Base-by-base conservation (phyloP, 1,140 invertebrate genomes). In the Ylistrum balloti region DNA sequence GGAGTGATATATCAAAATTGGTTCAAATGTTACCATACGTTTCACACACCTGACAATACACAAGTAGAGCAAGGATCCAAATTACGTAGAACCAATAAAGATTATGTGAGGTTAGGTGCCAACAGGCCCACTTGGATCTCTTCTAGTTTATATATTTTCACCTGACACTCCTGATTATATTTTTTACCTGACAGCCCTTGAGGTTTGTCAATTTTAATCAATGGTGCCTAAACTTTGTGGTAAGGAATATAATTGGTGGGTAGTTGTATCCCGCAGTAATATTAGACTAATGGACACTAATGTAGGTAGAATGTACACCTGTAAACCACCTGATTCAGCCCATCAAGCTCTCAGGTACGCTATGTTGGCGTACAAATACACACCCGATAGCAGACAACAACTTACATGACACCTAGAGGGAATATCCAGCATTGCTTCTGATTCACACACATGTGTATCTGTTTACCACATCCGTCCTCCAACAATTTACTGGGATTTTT, bases 281-380 rank as follows among this genome's bases (percentile, higher is more conserved):
- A n/a, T 74, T 17, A 74, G 56, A 28, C 2, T 74, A 74, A 74
- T 74, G 56, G 22, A 74, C 56, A 74, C 56, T 74, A 74, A 74
- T 74, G 56, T 74, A 74, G 22, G 56, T 74, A 74, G 22, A 28
- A 9, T 74, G 7, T 74, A 74, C 56, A 74, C 56, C 56, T 74
- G 56, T 74, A 74, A 74, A 74, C 56, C 56, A 74, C 56, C 56
- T 74, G 56, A 74, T 74, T 28, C 35, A 5, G 35, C 35, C 13
- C 35, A 11, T 17, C 56, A 28, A 28, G 9, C 56, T 74, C 56
- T 28, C 56, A 74, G 56, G 22, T 74, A 74, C 56, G n/a, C 56
- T 74, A 74, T 11, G n/a, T n/a, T 28, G 56, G n/a, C 56, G n/a
- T 74, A 74, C 56, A 28, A 74, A 74, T n/a, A n/a, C 56, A 74